A percentile compares a stretch with the other conserved stretches of the same genome.
These are phyloP conservation scores for Amiota minor DNA, from an alignment of 2,888 invertebrate species.

Conservation along the genomic window DNA sequence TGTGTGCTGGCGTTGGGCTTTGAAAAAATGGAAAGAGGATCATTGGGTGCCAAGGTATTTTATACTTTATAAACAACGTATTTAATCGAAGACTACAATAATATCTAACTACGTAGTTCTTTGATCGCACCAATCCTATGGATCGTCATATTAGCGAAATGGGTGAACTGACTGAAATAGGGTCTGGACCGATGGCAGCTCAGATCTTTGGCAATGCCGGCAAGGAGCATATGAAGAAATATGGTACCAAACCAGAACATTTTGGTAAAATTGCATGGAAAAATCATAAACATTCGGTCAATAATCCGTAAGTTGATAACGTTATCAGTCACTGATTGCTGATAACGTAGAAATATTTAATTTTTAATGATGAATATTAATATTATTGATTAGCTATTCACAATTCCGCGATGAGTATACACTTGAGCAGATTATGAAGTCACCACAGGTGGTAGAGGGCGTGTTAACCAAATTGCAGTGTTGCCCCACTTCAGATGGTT, in stretches of 20 bases:
- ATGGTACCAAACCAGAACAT: constrained; percentile 93
- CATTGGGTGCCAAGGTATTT: constrained; percentile 81
- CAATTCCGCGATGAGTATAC: constrained; percentile 95
- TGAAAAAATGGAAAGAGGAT: constrained; percentile 98
- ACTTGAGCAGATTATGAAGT: constrained; percentile 90
- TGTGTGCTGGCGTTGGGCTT: constrained; percentile 96
- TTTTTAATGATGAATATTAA: neutral
- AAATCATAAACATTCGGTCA: constrained; percentile 96
- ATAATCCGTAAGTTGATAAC: constrained; percentile 85
- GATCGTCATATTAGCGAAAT: constrained; percentile 90
- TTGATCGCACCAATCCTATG: constrained; percentile 90
- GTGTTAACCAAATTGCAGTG: constrained; percentile 97
- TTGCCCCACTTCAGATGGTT: constrained; percentile 99
- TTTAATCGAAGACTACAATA: neutral
- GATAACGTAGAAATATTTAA: neutral
- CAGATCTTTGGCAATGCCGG: constrained; percentile 98
- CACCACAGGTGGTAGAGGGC: constrained; percentile 91
- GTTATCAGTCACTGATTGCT: constrained; percentile 40
- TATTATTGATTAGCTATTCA: constrained; percentile 79
- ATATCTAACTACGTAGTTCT: constrained; percentile 74
- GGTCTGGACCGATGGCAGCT: constrained; percentile 89
- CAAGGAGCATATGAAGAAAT: constrained; percentile 86
- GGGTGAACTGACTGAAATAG: constrained; percentile 86
- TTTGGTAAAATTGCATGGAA: constrained; percentile 98
- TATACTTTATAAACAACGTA: neutral